Evolutionary conservation across 2,797 vertebrate genomes (phyloP).

Genomic region (Cottoperca gobio): DNA sequence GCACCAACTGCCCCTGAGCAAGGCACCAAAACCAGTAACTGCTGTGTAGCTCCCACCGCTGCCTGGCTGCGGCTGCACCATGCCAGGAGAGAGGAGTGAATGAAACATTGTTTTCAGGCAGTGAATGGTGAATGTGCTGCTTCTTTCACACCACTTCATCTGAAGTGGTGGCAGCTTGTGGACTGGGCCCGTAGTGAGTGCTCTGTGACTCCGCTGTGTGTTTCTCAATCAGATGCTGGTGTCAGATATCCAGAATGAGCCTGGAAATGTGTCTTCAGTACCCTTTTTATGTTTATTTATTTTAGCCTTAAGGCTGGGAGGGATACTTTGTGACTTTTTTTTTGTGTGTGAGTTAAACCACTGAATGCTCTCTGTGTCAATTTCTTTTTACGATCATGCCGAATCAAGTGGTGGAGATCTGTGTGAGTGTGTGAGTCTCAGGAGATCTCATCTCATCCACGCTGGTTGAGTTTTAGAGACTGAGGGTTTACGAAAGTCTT

Average conservation of each 20-base stretch:
- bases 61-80: conserved; percentile 47
- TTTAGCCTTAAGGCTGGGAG: neutral
- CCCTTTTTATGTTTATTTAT: conserved; percentile 27
- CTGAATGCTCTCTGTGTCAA: neutral
- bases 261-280: conserved; percentile 23
- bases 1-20: conserved; percentile 57
- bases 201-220: conserved; percentile 48
- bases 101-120: conserved; percentile 77
- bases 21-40: conserved; percentile 50
- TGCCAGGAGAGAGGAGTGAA: conserved; percentile 67
- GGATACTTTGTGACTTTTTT: neutral
- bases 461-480: conserved; percentile 2
- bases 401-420: neutral
- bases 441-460: conserved; percentile 1
- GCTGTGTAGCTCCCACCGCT: conserved; percentile 29
- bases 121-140: conserved; percentile 79
- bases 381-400: neutral
- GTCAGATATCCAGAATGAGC: conserved; percentile 40
- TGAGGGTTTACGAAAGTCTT: conserved; percentile 6
- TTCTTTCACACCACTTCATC: conserved; percentile 80
- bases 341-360: conserved; percentile 6
- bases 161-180: conserved; percentile 79
- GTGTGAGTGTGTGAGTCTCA: conserved; percentile 10
- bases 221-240: conserved; percentile 39
- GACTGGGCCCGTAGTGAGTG: conserved; percentile 44